A percentile compares a stretch with the other conserved stretches of the same genome.
phyloP scores from a whole-genome alignment of 1,140 invertebrate genomes.

The Drosophila sechellia region DNA sequence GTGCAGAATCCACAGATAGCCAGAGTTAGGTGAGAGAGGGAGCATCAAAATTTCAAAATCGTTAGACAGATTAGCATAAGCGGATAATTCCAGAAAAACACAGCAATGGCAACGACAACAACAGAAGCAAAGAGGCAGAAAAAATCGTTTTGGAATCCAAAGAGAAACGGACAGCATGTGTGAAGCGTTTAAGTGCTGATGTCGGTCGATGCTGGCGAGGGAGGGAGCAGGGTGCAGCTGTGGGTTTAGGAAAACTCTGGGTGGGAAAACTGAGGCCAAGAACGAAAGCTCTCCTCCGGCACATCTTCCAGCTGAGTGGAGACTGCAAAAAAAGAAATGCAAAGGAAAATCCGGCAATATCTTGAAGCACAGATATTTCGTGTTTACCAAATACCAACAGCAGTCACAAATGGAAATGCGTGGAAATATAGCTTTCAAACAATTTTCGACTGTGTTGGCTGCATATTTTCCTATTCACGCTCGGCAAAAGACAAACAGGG shows the following conservation, averaged over 20 bases:
- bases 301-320: conserved; percentile 21
- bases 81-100: conserved; percentile 68
- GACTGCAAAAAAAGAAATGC: not conserved
- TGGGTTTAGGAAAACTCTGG: conserved; percentile 5
- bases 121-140: conserved; percentile 26
- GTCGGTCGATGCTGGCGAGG: not conserved
- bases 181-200: conserved; percentile 69
- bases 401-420: conserved; percentile 28
- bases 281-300: conserved; percentile 17
- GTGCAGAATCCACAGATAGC: conserved; percentile 2
- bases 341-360: conserved; percentile 28
- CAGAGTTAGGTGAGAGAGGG: conserved; percentile 14
- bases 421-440: conserved; percentile 31
- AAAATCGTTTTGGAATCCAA: conserved; percentile 8
- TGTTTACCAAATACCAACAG: conserved; percentile 48
- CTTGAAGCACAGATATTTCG: conserved; percentile 42
- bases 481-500: conserved; percentile 1
- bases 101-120: conserved; percentile 28
- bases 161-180: conserved; percentile 53
- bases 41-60: conserved; percentile 69
- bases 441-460: conserved; percentile 29
- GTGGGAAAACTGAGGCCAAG: conserved; percentile 26
- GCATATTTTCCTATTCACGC: conserved; percentile 20
- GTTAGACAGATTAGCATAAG: conserved; percentile 82
- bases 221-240: too few species aligned